Base-by-base conservation (phyloP, 2,113 vertebrate genomes). In the Archocentrus centrarchus region DNA sequence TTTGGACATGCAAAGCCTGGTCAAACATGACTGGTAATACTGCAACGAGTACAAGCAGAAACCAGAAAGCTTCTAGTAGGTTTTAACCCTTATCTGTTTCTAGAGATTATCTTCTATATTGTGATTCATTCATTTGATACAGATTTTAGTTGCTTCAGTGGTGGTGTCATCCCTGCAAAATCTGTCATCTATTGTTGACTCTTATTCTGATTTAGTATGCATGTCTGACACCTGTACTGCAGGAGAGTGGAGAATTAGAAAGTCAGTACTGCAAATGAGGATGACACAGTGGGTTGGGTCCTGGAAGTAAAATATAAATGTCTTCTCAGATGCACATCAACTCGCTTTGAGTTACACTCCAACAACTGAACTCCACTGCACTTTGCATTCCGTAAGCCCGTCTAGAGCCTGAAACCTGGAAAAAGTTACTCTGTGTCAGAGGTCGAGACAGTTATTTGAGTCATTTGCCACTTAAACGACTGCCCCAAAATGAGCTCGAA, bases 391-490 rank as follows among this genome's bases (percentile, higher is more conserved):
- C 66, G 53, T 73, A 22, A 53, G 44, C 66, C 64, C 30, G n/a
- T 62, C 17, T n/a, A 15, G 15, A 41, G 27, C 35, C 58, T 22
- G 75, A 63, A 63, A 62, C 73, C 78, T 81, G 81, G 70, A 81
- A 83, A 64, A 39, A 53, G 70, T 70, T 84, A 80, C 22, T 2
- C 7, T 0, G 18, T 27, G 77, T 83, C 50, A 14, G 68, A 85
- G 76, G 83, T 70, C 62, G 14, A 22, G 81, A 44, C 13, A 13
- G 50, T 35, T 73, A 63, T 80, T 76, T 64, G 47, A 84, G 53
- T 79, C 66, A 30, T 62, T 61, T 35, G 5, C 35, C 79, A 77
- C 59, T 44, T 27, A 83, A 87, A 87, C 83, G 62, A 47, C 35
- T 80, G 64, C 64, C 64, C 2, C 11, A 8, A 7, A 82, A 82